Conservation (phyloP, 2,113 vertebrate species). For the Plectropomus leopardus region DNA sequence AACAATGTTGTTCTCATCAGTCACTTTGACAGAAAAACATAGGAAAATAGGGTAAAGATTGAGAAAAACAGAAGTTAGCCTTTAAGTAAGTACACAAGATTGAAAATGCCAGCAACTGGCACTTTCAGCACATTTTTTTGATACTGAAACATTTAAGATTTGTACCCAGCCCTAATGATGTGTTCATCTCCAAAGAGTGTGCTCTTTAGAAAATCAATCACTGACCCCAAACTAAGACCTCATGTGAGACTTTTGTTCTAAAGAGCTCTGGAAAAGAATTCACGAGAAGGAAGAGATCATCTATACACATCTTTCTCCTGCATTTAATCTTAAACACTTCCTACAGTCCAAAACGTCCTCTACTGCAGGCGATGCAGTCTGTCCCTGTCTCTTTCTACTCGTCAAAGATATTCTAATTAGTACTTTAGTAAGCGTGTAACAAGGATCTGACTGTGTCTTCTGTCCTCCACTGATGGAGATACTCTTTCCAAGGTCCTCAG, state of each 20-base stretch:
- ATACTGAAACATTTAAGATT: not conserved
- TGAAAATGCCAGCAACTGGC: not conserved
- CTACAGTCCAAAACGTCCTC: conserved; percentile 29
- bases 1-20: no score
- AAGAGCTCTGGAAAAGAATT: not conserved
- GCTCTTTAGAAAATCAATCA: not conserved
- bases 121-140: not conserved
- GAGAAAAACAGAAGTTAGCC: no score
- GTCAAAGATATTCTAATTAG: conserved; percentile 68
- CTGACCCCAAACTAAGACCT: not conserved
- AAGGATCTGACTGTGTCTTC: conserved; percentile 50
- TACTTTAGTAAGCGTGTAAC: conserved; percentile 58
- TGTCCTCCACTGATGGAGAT: conserved; percentile 53
- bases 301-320: not conserved
- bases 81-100: not conserved
- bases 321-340: conserved; percentile 35
- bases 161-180: not conserved
- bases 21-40: no score
- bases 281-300: not conserved
- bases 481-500: conserved; percentile 51
- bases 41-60: no score
- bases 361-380: conserved; percentile 15
- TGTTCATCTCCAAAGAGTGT: not conserved
- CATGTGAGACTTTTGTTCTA: not conserved
- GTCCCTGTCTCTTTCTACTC: conserved; percentile 21